These are phyloP conservation scores for Abscondita cerata DNA, from an alignment of 2,888 invertebrate species.

Conservation along the genomic window DNA sequence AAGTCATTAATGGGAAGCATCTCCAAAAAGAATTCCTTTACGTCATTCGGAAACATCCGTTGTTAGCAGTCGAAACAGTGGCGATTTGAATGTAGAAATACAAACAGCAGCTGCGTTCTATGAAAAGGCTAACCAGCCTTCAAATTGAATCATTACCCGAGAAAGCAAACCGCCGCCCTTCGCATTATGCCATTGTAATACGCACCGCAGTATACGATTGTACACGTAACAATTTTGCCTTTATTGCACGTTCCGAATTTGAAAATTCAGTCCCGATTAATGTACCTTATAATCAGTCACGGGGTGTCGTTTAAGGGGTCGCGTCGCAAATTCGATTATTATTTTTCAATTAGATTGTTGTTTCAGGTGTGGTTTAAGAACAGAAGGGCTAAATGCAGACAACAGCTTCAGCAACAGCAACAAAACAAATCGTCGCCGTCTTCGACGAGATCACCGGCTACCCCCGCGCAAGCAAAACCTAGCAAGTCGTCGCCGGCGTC, in stretches of 20 bases:
- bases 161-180: slow-evolving; percentile 59
- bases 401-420: slow-evolving; percentile 80
- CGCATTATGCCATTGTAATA: slow-evolving; percentile 44
- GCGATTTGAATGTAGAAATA: slow-evolving; percentile 39
- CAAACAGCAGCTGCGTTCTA: slow-evolving; percentile 56
- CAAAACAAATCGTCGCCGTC: slow-evolving; percentile 56
- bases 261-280: background rate
- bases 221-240: slow-evolving; percentile 1
- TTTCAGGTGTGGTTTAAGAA: slow-evolving; percentile 99
- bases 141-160: slow-evolving; percentile 61
- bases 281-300: background rate
- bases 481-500: slow-evolving; percentile 46
- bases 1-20: too few relatives aligned
- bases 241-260: too few relatives aligned
- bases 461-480: slow-evolving; percentile 46
- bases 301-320: background rate
- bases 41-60: too few relatives aligned
- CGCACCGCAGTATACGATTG: slow-evolving; percentile 27
- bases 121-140: slow-evolving; percentile 59
- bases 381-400: slow-evolving; percentile 94
- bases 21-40: too few relatives aligned
- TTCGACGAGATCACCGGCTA: slow-evolving; percentile 28
- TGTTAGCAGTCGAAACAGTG: slow-evolving; percentile 20
- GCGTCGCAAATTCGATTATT: background rate
- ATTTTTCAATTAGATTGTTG: slow-evolving; percentile 4